Conservation (phyloP, 1,140 invertebrate species). For the Hirudo medicinalis region DNA sequence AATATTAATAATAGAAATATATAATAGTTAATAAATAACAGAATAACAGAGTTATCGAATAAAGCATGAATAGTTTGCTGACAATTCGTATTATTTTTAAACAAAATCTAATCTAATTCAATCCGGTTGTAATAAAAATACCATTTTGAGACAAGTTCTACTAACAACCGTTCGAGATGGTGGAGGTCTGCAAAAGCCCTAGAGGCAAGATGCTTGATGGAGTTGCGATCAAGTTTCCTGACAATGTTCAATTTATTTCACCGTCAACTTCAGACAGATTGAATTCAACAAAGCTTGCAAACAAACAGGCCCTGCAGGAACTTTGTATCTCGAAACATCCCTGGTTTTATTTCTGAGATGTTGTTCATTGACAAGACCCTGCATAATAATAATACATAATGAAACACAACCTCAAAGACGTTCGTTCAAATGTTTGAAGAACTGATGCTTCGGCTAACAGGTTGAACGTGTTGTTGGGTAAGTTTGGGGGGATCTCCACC, state of each 20-base stretch:
- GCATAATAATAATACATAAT: not conserved
- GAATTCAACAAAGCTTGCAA: conserved; percentile 3
- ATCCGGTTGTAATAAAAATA: too few relatives aligned
- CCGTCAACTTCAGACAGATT: not conserved
- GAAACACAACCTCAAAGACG: not conserved
- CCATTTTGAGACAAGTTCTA: too few relatives aligned
- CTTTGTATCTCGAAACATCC: conserved; percentile 2
- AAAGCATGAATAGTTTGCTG: too few relatives aligned
- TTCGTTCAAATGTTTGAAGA: not conserved
- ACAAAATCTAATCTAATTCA: too few relatives aligned
- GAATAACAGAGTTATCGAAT: too few relatives aligned
- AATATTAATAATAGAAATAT: not conserved
- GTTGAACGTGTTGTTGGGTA: too few relatives aligned
- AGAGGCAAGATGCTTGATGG: not conserved
- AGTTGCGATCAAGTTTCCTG: not conserved
- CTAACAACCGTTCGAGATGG: not conserved
- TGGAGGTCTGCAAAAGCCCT: not conserved
- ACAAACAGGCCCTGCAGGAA: conserved; percentile 10
- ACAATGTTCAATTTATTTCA: not conserved
- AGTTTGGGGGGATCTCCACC: too few relatives aligned
- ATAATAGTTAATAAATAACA: not conserved
- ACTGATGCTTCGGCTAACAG: too few relatives aligned
- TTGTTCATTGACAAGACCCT: conserved; percentile 12
- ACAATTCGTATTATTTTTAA: too few relatives aligned
- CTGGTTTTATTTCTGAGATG: conserved; percentile 12